phyloP scores from a whole-genome alignment of 2,888 invertebrate genomes.

The Cerastoderma edule region DNA sequence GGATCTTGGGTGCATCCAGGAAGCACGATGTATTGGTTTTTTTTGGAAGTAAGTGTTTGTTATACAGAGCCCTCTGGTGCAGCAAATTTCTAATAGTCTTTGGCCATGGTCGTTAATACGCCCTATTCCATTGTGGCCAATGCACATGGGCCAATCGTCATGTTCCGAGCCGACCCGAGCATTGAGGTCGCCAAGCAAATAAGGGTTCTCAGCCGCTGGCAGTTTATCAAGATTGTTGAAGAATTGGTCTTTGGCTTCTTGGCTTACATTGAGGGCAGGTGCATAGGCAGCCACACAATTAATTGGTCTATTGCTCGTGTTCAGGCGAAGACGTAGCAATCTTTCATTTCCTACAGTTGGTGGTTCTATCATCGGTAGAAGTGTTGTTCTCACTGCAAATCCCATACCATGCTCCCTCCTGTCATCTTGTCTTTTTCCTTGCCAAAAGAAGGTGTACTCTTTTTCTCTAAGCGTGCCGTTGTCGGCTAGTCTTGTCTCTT shows the following conservation, averaged over 20 bases:
- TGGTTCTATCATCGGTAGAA: not conserved
- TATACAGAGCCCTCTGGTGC: not conserved
- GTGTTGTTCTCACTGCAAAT: slow-evolving; percentile 9
- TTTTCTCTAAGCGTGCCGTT: not conserved
- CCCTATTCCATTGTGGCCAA: slow-evolving; percentile 11
- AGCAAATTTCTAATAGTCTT: slow-evolving; percentile 7
- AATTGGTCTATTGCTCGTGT: not conserved
- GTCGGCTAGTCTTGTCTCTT: slow-evolving; percentile 15
- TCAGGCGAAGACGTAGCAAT: not conserved
- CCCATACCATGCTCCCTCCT: slow-evolving; percentile 3
- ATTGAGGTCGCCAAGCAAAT: slow-evolving; percentile 10
- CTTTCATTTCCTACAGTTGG: not conserved
- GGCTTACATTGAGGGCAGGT: not conserved
- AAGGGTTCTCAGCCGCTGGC: not conserved
- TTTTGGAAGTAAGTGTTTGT: slow-evolving; percentile 31
- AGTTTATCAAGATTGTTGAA: slow-evolving; percentile 5
- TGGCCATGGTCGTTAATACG: slow-evolving; percentile 2
- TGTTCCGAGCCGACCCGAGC: not conserved
- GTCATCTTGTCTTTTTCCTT: not conserved
- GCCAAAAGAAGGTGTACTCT: not conserved
- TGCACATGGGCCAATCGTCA: slow-evolving; percentile 7
- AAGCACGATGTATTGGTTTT: slow-evolving; percentile 11
- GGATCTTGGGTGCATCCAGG: slow-evolving; percentile 34
- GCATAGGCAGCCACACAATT: not conserved
- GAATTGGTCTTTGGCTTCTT: slow-evolving; percentile 6